phyloP scores from a whole-genome alignment of 2,888 invertebrate genomes.

The Lepidocyrtinus sp. region DNA sequence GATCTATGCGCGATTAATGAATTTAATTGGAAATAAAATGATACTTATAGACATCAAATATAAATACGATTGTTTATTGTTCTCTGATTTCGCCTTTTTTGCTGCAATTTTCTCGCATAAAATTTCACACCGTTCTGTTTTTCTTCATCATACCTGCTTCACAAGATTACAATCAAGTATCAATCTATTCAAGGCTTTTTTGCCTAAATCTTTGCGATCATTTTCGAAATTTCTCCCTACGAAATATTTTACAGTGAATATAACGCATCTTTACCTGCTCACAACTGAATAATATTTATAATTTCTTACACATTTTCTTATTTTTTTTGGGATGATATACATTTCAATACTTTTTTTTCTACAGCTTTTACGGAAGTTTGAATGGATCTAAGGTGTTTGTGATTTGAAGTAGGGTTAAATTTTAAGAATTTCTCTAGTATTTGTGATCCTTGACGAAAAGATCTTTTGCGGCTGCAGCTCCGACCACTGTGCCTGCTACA shows the following conservation, averaged over 20 bases:
- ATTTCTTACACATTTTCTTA: not conserved
- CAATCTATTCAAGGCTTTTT: not conserved
- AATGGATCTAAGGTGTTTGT: not conserved
- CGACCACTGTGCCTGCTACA: slow-evolving; percentile 86
- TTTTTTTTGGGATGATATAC: not conserved
- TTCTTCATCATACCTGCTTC: not conserved
- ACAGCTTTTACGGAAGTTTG: not conserved
- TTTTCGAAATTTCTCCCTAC: not conserved
- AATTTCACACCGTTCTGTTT: not conserved
- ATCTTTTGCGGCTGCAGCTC: slow-evolving; percentile 88
- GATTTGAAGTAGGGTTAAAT: not conserved
- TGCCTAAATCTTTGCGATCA: not conserved
- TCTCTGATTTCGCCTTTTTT: not conserved
- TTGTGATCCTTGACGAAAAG: slow-evolving; percentile 97
- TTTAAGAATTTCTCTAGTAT: slow-evolving; percentile 79
- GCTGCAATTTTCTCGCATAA: not conserved
- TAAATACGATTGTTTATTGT: not conserved
- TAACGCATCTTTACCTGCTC: not conserved
- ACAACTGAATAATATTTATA: not conserved
- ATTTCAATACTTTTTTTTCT: not conserved
- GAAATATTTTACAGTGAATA: not conserved
- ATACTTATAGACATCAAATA: no score
- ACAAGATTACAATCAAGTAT: not conserved
- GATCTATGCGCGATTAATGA: no score
- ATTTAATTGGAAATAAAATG: no score